These are phyloP conservation scores for Falco punctatus DNA, from an alignment of 2,113 vertebrate species.

Conservation along the genomic window DNA sequence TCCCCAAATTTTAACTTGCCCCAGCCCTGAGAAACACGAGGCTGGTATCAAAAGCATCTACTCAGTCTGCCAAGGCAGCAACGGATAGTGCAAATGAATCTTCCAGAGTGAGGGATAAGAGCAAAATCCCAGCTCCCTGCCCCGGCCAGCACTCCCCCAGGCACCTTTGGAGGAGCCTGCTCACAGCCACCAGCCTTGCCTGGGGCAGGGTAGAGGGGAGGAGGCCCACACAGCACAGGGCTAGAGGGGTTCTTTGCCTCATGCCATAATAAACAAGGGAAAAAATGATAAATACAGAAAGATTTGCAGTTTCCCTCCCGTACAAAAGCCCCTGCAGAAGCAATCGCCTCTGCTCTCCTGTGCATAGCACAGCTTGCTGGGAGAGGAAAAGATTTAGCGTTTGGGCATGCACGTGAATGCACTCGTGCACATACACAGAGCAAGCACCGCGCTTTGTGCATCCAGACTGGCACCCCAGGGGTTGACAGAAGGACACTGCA, in stretches of 20 bases:
- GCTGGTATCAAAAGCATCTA: neutral
- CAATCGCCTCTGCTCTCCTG: neutral
- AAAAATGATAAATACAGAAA: neutral
- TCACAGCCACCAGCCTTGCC: neutral
- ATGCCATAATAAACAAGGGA: neutral
- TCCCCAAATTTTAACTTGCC: neutral
- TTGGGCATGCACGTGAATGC: fast-evolving
- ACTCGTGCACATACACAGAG: neutral
- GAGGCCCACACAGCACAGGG: neutral
- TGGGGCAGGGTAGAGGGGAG: neutral
- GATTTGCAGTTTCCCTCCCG: neutral
- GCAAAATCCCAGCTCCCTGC: neutral
- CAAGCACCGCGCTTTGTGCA: neutral
- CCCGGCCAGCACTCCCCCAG: neutral
- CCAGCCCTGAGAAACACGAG: neutral
- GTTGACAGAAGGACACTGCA: neutral
- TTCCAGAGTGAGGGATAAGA: neutral
- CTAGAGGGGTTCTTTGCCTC: neutral
- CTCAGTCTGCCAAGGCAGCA: neutral
- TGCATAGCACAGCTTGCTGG: neutral
- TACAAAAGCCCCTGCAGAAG: neutral
- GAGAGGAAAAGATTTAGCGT: neutral
- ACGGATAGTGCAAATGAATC: neutral
- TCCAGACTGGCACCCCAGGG: neutral
- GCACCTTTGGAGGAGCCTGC: neutral